Conservation (phyloP, 2,888 invertebrate genomes). For the Caenorhabditis auriculariae region DNA sequence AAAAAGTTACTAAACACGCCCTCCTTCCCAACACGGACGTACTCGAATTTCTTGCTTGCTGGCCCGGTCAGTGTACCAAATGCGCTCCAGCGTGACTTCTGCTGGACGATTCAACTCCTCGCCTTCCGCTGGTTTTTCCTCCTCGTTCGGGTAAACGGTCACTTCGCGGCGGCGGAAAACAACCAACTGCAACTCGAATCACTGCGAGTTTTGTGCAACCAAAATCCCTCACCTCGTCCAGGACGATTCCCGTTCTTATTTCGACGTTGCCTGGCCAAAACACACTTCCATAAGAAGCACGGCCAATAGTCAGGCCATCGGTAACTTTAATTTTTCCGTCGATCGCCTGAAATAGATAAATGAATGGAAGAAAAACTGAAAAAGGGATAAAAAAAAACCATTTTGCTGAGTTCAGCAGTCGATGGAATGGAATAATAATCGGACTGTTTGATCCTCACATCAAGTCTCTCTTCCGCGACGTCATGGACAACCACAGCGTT, state of each 20-base stretch:
- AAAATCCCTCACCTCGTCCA: conserved; percentile 29
- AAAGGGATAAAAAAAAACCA: conserved; percentile 7
- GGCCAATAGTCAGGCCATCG: conserved; percentile 67
- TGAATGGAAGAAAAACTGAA: background rate
- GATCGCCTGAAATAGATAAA: conserved; percentile 4
- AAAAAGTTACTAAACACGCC: too few relatives aligned
- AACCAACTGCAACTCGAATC: conserved; percentile 42
- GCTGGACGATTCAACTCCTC: conserved; percentile 79
- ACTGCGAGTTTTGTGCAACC: too few relatives aligned
- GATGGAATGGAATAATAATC: conserved; percentile 91
- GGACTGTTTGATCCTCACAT: conserved; percentile 76
- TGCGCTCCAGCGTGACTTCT: conserved; percentile 79
- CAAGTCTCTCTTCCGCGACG: too few relatives aligned
- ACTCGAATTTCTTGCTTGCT: conserved; percentile 78
- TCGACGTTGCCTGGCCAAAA: conserved; percentile 65
- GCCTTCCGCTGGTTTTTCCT: conserved; percentile 85
- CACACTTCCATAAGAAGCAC: conserved; percentile 67
- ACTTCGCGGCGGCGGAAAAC: conserved; percentile 82
- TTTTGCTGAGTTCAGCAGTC: conserved; percentile 75
- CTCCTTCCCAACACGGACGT: too few relatives aligned
- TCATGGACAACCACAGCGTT: too few relatives aligned
- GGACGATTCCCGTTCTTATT: conserved; percentile 27
- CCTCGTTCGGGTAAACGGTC: conserved; percentile 86
- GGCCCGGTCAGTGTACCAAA: conserved; percentile 89
- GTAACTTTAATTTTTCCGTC: conserved; percentile 34